These are phyloP conservation scores for Pachyuromys duprasi DNA, from an alignment of 2,797 vertebrate species.

Conservation along the genomic window DNA sequence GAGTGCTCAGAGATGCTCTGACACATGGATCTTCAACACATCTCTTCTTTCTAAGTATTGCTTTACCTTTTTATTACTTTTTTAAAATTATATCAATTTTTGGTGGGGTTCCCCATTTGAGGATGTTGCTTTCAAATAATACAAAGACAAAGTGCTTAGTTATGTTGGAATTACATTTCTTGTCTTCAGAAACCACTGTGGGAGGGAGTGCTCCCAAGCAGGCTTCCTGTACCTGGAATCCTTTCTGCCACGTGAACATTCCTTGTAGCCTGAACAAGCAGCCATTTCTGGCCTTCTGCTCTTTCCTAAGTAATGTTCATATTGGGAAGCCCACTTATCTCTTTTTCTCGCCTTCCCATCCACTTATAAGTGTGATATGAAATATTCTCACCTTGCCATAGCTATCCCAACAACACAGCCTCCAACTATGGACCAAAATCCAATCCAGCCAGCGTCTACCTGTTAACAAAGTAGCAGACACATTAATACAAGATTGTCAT, in stretches of 20 bases:
- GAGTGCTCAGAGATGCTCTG: slow-evolving; percentile 20
- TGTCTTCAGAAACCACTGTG: background rate
- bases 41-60: background rate
- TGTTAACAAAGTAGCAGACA: slow-evolving; percentile 81
- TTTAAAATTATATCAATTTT: background rate
- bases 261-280: background rate
- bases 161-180: background rate
- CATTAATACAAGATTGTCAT: slow-evolving; percentile 12
- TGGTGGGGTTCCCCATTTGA: background rate
- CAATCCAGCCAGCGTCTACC: slow-evolving; percentile 99
- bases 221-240: background rate
- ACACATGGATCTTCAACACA: background rate
- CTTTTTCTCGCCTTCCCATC: background rate
- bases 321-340: background rate
- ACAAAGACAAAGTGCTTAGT: background rate
- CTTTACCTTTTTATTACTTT: slow-evolving; percentile 40
- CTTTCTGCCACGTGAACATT: background rate
- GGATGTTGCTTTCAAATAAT: slow-evolving; percentile 10
- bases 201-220: background rate
- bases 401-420: slow-evolving; percentile 97
- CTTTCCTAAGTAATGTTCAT: slow-evolving; percentile 23
- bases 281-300: background rate
- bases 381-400: slow-evolving; percentile 93
- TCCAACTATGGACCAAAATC: slow-evolving; percentile 97
- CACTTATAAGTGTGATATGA: slow-evolving; percentile 1